phyloP scores from a whole-genome alignment of 2,797 vertebrate genomes.

The Streptopelia turtur region DNA sequence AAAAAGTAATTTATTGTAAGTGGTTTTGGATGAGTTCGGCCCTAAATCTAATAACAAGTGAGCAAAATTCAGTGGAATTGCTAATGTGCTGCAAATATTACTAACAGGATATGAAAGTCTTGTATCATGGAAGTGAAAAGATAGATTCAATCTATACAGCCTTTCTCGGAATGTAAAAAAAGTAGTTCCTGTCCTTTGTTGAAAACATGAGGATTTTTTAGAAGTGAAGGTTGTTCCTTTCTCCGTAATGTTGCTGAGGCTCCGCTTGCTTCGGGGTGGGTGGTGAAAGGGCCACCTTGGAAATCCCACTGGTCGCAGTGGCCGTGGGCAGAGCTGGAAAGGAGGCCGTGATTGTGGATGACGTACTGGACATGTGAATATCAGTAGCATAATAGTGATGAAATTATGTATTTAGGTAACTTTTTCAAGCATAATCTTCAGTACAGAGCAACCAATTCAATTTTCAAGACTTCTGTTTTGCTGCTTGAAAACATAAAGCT shows the following conservation, averaged over 20 bases:
- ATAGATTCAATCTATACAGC: not conserved
- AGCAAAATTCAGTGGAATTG: not conserved
- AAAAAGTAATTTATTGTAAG: not conserved
- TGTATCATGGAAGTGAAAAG: not conserved
- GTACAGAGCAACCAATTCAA: not conserved
- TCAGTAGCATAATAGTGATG: not conserved
- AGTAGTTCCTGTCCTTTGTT: not conserved
- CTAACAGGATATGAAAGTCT: conserved; percentile 3
- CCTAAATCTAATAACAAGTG: not conserved
- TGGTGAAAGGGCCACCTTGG: not conserved
- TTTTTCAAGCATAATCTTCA: not conserved
- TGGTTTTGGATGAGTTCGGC: not conserved
- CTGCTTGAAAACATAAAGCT: not conserved
- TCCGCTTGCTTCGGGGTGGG: not conserved
- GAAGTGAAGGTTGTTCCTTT: not conserved
- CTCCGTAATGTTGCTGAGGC: not conserved
- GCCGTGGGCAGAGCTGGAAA: not conserved
- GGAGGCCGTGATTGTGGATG: rapidly evolving
- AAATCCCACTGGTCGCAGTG: not conserved
- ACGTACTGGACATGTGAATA: not conserved
- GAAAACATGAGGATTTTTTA: not conserved
- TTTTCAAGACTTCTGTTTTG: not conserved
- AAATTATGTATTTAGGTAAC: not conserved
- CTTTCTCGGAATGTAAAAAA: not conserved
- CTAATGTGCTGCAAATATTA: conserved; percentile 7